A percentile compares a stretch with the other conserved stretches of the same genome.
These are phyloP conservation scores for Drosophila mimetica DNA, from an alignment of 2,888 invertebrate species.

Conservation along the genomic window DNA sequence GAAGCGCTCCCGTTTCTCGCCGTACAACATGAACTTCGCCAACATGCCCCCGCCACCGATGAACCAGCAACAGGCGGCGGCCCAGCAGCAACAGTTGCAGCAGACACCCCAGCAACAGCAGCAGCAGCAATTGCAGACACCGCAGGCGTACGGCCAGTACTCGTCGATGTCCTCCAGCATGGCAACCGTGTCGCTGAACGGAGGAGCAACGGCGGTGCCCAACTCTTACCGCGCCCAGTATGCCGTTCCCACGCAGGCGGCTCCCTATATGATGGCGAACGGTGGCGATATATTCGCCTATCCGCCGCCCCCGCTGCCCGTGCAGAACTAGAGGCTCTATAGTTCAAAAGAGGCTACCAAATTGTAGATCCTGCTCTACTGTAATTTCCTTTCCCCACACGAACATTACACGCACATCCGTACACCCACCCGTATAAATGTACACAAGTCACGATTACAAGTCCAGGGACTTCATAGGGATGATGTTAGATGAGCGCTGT, in stretches of 20 bases:
- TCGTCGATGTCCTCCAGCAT: conserved; percentile 67
- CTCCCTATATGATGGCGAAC: conserved; percentile 63
- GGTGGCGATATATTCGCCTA: conserved; percentile 81
- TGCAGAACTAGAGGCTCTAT: conserved; percentile 79
- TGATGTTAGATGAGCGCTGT: conserved; percentile 26
- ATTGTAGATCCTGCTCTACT: conserved; percentile 59
- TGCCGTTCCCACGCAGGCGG: conserved; percentile 77
- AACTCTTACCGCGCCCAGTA: conserved; percentile 74
- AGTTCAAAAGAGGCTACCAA: conserved; percentile 50
- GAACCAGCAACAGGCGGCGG: conserved; percentile 54
- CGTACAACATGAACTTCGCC: conserved; percentile 59
- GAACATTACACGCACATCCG: conserved; percentile 22
- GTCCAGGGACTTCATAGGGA: conserved; percentile 11
- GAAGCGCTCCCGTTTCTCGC: conserved; percentile 69
- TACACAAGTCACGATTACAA: conserved; percentile 25
- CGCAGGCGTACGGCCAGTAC: conserved; percentile 65
- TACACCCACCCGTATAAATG: conserved; percentile 25
- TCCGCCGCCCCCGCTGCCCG: conserved; percentile 84
- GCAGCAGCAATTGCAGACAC: conserved; percentile 33
- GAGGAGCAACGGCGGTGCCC: conserved; percentile 50
- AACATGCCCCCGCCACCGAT: conserved; percentile 68
- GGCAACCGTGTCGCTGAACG: conserved; percentile 64
- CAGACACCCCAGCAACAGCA: conserved; percentile 55
- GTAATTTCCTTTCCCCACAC: conserved; percentile 63
- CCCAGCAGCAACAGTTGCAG: conserved; percentile 47